Evolutionary conservation across 1,140 invertebrate genomes (phyloP), one percentile per base, ranked within the genome.

Genomic region (Anthonomus grandis): DNA sequence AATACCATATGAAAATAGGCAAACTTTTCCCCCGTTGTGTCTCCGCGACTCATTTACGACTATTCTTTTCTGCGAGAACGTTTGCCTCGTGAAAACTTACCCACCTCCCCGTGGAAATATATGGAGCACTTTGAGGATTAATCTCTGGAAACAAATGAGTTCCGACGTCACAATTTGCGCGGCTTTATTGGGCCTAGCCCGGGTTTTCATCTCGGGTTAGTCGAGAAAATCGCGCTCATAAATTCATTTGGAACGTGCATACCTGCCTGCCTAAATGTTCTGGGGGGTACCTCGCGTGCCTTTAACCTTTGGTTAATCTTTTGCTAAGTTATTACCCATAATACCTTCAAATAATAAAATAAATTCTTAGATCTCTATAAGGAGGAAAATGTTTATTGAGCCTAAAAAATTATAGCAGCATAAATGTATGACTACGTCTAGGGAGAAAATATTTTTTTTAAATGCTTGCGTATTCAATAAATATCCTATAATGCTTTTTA

Each of bases 41-140:
- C n/a, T n/a, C n/a, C n/a, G n/a, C n/a, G n/a, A n/a, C n/a, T n/a
- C n/a, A n/a, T 55, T 46, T 27, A 38, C 42, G 22, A 55, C 42
- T 38, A 22, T 34, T 15, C 36, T 24, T 51, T 31, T 45, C n/a
- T n/a, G 27, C 31, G 42, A 13, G 21, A 51, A 39, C 17, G 34
- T 51, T 10, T 39, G 18, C 34, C 25, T 13, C n/a, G 42, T 46
- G 52, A 23, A 37, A 55, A 55, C 46, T 55, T 55, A 55, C 45
- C 42, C 46, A 55, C 52, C 52, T 34, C 45, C 52, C 52, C 52
- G 38, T 31, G 52, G 42, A 55, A 55, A 55, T 55, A 45, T 55
- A 55, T 55, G 52, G 52, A 55, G 52, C 52, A 55, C 52, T 55
- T 55, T 46, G 41, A 55, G 52, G 52, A 55, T 55, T 55, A 55